Percentiles rank a stretch among this genome's conserved stretches.
Evolutionary conservation across 2,888 invertebrate genomes (phyloP).

Genomic region (Sinopyrophorus schimmeli): DNA sequence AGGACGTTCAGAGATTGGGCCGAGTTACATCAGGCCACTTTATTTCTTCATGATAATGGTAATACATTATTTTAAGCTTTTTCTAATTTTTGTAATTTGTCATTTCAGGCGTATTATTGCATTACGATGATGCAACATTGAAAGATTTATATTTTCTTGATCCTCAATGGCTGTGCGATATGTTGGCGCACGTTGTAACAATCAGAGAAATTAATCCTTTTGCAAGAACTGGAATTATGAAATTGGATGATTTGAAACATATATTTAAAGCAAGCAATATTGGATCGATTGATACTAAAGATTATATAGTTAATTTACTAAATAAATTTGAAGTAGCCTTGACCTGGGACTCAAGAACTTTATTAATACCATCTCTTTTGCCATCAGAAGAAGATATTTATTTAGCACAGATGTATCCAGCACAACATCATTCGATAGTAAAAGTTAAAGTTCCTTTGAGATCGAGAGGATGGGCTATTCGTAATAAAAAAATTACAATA

Average conservation of each 20-base stretch:
- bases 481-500: slow-evolving; percentile 62
- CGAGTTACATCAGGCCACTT: slow-evolving; percentile 92
- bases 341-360: slow-evolving; percentile 90
- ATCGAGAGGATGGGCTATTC: slow-evolving; percentile 68
- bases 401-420: slow-evolving; percentile 54
- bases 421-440: slow-evolving; percentile 52
- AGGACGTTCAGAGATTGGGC: slow-evolving; percentile 83
- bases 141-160: slow-evolving; percentile 95
- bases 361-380: slow-evolving; percentile 89
- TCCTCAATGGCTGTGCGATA: slow-evolving; percentile 98
- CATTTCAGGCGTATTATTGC: slow-evolving; percentile 79
- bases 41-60: slow-evolving; percentile 98
- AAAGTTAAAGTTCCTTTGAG: slow-evolving; percentile 63
- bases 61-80: slow-evolving; percentile 21
- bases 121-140: slow-evolving; percentile 92
- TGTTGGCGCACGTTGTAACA: slow-evolving; percentile 95
- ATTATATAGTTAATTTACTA: slow-evolving; percentile 86
- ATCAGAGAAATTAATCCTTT: slow-evolving; percentile 97
- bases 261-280: slow-evolving; percentile 88
- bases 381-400: slow-evolving; percentile 76
- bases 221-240: slow-evolving; percentile 90
- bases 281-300: slow-evolving; percentile 68
- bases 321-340: slow-evolving; percentile 98
- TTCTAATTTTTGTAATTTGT: slow-evolving; percentile 7
- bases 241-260: slow-evolving; percentile 86